These are phyloP conservation scores for Corythornis leucogaster DNA, from an alignment of 2,797 vertebrate species.

Conservation along the genomic window DNA sequence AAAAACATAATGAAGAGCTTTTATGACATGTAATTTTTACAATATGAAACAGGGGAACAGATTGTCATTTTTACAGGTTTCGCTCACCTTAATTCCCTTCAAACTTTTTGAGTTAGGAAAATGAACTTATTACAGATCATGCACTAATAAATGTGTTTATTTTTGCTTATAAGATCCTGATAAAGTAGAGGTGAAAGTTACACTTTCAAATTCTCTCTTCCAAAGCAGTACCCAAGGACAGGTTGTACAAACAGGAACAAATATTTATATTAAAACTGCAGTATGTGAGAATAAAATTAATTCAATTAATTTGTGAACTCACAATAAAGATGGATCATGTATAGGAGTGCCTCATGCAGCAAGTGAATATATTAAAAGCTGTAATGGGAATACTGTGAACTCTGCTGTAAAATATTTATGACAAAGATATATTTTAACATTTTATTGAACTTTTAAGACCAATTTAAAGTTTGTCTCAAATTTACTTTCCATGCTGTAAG, in stretches of 20 bases:
- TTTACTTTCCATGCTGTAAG: not conserved
- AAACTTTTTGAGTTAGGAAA: not conserved
- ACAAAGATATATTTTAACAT: not conserved
- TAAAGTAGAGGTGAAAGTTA: not conserved
- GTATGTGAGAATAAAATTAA: slow-evolving; percentile 17
- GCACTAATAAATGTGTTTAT: not conserved
- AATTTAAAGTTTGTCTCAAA: not conserved
- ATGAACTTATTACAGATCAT: not conserved
- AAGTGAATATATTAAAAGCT: not conserved
- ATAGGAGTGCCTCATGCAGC: not conserved
- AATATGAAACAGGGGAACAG: not conserved
- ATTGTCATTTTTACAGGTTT: not conserved
- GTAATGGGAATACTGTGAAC: not conserved
- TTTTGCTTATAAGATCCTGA: not conserved
- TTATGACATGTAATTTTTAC: not conserved
- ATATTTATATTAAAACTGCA: slow-evolving; percentile 17
- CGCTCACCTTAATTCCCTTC: not conserved
- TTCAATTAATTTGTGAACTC: slow-evolving; percentile 1
- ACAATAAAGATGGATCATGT: not conserved
- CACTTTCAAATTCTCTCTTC: not conserved
- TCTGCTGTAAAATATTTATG: not conserved
- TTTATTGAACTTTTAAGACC: not conserved
- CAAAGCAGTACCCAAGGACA: not conserved
- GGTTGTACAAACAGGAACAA: not conserved
- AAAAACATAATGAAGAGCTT: not conserved